A percentile compares a stretch with the other conserved stretches of the same genome.
Conservation (phyloP, 2,888 invertebrate species). For the Leptinotarsa juncta region DNA sequence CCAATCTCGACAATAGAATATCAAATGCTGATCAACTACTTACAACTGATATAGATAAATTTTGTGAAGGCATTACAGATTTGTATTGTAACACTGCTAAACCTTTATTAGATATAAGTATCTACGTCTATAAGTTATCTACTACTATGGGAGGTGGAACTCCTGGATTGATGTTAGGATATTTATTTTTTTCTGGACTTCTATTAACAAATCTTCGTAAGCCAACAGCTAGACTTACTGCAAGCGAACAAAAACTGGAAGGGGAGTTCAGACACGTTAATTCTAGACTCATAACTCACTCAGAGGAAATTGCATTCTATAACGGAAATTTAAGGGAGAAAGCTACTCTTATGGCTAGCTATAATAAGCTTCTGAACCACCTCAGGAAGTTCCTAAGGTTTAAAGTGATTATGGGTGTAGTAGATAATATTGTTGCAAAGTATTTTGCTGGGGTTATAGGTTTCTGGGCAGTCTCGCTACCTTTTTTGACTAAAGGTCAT, state of each 20-base stretch:
- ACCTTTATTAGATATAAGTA: conserved; percentile 92
- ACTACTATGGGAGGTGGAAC: conserved; percentile 89
- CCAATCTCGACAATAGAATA: conserved; percentile 94
- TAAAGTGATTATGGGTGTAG: conserved; percentile 89
- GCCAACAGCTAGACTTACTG: conserved; percentile 89
- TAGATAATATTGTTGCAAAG: conserved; percentile 97
- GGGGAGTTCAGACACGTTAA: conserved; percentile 98
- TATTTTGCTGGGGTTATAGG: conserved; percentile 97
- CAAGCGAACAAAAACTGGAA: conserved; percentile 94
- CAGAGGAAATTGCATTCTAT: conserved; percentile 91
- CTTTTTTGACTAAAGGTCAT: conserved; percentile 86
- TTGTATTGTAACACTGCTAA: conserved; percentile 97
- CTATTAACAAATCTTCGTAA: conserved; percentile 87
- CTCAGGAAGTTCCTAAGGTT: conserved; percentile 89
- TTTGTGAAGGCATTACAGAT: conserved; percentile 95
- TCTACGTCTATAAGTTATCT: conserved; percentile 92
- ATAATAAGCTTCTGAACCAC: conserved; percentile 88
- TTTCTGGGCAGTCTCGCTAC: conserved; percentile 93
- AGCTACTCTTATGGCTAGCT: conserved; percentile 86
- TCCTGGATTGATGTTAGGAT: conserved; percentile 88
- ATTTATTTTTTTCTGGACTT: conserved; percentile 88
- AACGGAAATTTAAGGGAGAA: conserved; percentile 90
- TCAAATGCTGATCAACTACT: conserved; percentile 95
- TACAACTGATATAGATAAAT: conserved; percentile 97
- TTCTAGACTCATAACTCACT: conserved; percentile 94